phyloP scores from a whole-genome alignment of 2,797 vertebrate species.

The Hydrolagus colliei region DNA sequence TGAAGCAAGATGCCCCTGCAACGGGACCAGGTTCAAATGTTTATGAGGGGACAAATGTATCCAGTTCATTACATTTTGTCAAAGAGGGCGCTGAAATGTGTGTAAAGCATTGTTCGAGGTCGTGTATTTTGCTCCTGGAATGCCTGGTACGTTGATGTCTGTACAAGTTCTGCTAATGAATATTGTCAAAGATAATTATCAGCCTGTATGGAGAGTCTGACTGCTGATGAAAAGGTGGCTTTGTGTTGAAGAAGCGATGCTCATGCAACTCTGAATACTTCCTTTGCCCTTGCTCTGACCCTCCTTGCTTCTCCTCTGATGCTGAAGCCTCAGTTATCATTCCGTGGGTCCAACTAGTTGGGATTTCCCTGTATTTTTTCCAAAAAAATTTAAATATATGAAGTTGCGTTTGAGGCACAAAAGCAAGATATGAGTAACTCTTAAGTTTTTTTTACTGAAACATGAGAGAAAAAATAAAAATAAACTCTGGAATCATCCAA shows the following conservation, averaged over 20 bases:
- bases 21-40: slow-evolving; percentile 62
- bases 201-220: slow-evolving; percentile 54
- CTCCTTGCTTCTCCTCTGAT: slow-evolving; percentile 28
- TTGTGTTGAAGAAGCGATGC: slow-evolving; percentile 63
- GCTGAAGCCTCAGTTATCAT: slow-evolving; percentile 4
- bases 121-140: slow-evolving; percentile 65
- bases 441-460: not conserved
- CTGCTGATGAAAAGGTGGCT: slow-evolving; percentile 70
- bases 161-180: slow-evolving; percentile 78
- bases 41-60: slow-evolving; percentile 61
- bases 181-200: slow-evolving; percentile 80
- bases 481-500: not conserved
- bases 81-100: slow-evolving; percentile 73
- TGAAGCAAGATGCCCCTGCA: slow-evolving; percentile 64
- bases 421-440: too few species aligned
- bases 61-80: slow-evolving; percentile 82
- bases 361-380: not conserved
- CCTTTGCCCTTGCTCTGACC: slow-evolving; percentile 65
- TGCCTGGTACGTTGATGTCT: slow-evolving; percentile 67
- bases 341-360: not conserved
- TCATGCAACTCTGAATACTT: slow-evolving; percentile 55
- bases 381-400: too few species aligned
- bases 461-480: not conserved
- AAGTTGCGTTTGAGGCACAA: too few species aligned
- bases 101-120: slow-evolving; percentile 66